Percentiles rank a stretch among this genome's conserved stretches.
Evolutionary conservation across 2,888 invertebrate genomes (phyloP).

Genomic region (Polydrusus cervinus): DNA sequence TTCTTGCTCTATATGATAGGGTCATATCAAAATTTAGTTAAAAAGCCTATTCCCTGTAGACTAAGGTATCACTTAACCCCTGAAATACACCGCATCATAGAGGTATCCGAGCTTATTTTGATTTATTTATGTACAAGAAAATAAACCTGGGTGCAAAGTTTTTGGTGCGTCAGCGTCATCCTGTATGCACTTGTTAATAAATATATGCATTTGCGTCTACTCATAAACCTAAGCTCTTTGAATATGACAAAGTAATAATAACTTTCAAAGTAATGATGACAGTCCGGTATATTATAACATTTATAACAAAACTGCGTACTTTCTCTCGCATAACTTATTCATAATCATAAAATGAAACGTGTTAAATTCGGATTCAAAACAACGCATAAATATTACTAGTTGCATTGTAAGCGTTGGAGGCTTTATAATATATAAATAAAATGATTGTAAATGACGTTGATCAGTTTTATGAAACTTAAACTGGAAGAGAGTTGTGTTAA

Average conservation of each 20-base stretch:
- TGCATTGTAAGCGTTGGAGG: background rate
- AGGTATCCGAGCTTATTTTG: too few relatives aligned
- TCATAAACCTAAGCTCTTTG: too few relatives aligned
- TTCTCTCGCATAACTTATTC: background rate
- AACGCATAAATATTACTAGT: background rate
- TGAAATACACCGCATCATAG: too few relatives aligned
- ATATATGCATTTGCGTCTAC: background rate
- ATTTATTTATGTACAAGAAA: too few relatives aligned
- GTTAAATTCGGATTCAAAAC: conserved; percentile 11
- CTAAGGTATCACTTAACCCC: too few relatives aligned
- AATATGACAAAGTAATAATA: conserved; percentile 1
- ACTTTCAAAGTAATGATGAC: background rate
- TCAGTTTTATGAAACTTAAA: conserved; percentile 2
- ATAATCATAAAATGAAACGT: conserved; percentile 13
- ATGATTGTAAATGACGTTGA: too few relatives aligned
- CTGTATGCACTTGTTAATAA: background rate
- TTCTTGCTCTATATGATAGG: too few relatives aligned
- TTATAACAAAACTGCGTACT: conserved; percentile 6
- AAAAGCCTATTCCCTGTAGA: too few relatives aligned
- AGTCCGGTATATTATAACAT: background rate
- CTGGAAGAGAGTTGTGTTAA: background rate
- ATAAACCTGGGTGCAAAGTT: too few relatives aligned
- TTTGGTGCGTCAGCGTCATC: too few relatives aligned
- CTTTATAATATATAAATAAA: conserved; percentile 15
- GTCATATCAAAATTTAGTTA: too few relatives aligned